Evolutionary conservation across 2,888 invertebrate species (phyloP).

Genomic region (Lingula anatina): DNA sequence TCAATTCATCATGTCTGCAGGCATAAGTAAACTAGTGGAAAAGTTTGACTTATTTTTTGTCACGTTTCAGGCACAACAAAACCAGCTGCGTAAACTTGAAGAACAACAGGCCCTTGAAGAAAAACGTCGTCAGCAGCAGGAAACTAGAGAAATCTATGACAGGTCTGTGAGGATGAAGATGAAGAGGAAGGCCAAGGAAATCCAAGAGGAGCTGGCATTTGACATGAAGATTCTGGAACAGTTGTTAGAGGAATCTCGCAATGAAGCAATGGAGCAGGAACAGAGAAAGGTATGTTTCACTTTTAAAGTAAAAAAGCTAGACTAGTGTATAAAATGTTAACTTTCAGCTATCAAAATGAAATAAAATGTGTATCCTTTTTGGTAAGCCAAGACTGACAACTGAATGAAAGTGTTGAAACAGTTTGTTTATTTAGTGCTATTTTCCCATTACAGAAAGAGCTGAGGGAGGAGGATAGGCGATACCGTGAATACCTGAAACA

Average conservation of each 20-base stretch:
- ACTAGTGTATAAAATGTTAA: not conserved
- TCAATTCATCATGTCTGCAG: too few species aligned
- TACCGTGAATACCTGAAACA: constrained; percentile 44
- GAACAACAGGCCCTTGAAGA: constrained; percentile 40
- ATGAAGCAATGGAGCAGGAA: constrained; percentile 44
- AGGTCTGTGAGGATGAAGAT: constrained; percentile 41
- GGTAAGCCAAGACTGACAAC: too few species aligned
- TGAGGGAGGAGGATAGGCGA: constrained; percentile 42
- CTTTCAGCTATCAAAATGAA: too few species aligned
- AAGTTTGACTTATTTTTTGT: too few species aligned
- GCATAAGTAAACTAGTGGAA: too few species aligned
- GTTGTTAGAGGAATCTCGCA: constrained; percentile 43
- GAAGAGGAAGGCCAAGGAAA: constrained; percentile 43
- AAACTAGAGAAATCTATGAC: constrained; percentile 40
- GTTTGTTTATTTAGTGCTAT: not conserved
- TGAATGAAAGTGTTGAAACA: too few species aligned
- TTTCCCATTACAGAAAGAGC: constrained; percentile 32
- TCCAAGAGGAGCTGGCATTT: constrained; percentile 50
- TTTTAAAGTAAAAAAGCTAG: too few species aligned
- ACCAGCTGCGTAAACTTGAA: constrained; percentile 43
- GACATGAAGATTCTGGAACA: constrained; percentile 50
- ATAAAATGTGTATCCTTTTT: too few species aligned
- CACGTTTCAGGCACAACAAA: too few species aligned
- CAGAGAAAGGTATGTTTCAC: constrained; percentile 44
- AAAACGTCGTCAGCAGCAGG: constrained; percentile 38